Percentiles rank a stretch among this genome's conserved stretches.
phyloP scores from a whole-genome alignment of 1,140 invertebrate genomes.

The Pseudomyrmex flavicornis region DNA sequence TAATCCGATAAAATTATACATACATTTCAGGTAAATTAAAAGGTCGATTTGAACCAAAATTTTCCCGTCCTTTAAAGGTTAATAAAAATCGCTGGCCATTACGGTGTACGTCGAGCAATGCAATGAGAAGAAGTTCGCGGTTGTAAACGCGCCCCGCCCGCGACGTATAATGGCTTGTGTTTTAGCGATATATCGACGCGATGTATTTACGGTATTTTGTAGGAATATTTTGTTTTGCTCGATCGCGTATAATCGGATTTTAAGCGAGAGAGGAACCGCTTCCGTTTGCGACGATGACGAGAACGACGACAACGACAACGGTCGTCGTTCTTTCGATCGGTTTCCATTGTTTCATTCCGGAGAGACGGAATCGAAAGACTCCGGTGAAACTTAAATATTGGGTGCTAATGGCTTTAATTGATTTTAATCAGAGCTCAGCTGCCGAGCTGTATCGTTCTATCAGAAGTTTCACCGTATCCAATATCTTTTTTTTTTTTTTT shows the following conservation, averaged over 20 bases:
- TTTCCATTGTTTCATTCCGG: conserved; percentile 38
- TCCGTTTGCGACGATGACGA: background rate
- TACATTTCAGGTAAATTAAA: no score
- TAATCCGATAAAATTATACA: no score
- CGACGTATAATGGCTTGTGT: conserved; percentile 26
- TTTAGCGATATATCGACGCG: conserved; percentile 26
- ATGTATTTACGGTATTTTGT: conserved; percentile 43
- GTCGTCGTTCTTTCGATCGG: background rate
- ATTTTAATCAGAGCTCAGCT: conserved; percentile 57
- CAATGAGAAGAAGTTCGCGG: conserved; percentile 35
- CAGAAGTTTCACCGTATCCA: conserved; percentile 53
- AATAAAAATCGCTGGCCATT: conserved; percentile 47
- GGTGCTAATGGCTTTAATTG: conserved; percentile 60
- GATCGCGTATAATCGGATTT: conserved; percentile 42
- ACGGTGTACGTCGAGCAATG: conserved; percentile 21
- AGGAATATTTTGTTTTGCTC: conserved; percentile 41
- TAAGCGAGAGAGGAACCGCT: background rate
- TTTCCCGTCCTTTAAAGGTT: no score
- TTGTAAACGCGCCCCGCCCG: background rate
- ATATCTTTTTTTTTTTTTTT: conserved; percentile 42
- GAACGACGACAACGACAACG: background rate
- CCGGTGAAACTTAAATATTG: conserved; percentile 57
- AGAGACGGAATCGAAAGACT: conserved; percentile 36
- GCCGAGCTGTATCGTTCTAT: conserved; percentile 52
- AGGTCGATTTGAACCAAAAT: no score